phyloP scores from a whole-genome alignment of 64 coral and sea anemone species.

The Porites australiensis region DNA sequence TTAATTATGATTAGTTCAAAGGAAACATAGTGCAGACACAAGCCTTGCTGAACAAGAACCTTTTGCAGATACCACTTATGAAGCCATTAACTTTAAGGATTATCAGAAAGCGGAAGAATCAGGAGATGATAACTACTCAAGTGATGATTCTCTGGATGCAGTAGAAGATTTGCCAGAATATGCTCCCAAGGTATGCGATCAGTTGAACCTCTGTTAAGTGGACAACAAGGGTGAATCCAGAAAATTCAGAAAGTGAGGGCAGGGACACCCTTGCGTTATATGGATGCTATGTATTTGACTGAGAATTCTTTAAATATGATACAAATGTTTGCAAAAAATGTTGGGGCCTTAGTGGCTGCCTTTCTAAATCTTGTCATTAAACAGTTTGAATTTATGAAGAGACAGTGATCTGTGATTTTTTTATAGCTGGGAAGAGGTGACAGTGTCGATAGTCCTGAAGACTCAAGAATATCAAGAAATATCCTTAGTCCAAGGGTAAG shows the following conservation, averaged over 20 bases:
- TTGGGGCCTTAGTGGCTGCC: too few species aligned
- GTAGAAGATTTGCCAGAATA: slow-evolving; percentile 1
- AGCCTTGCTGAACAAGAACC: background rate
- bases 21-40: background rate
- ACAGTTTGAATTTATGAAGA: background rate
- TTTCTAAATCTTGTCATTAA: background rate
- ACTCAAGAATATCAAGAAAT: background rate
- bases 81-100: background rate
- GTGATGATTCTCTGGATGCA: slow-evolving; percentile 63
- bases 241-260: too few species aligned
- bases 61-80: background rate
- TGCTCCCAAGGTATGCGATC: slow-evolving; percentile 22
- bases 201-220: too few species aligned
- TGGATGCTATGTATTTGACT: too few species aligned
- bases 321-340: too few species aligned
- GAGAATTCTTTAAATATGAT: too few species aligned
- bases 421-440: slow-evolving; percentile 29
- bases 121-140: slow-evolving; percentile 40
- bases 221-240: too few species aligned
- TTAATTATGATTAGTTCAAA: too few species aligned
- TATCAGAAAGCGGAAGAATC: background rate
- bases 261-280: too few species aligned
- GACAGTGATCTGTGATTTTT: background rate
- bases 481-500: slow-evolving; percentile 21
- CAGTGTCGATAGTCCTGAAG: slow-evolving; percentile 23